Base-by-base conservation (phyloP, 2,888 invertebrate genomes). In the Rhagophthalmus giganteus region DNA sequence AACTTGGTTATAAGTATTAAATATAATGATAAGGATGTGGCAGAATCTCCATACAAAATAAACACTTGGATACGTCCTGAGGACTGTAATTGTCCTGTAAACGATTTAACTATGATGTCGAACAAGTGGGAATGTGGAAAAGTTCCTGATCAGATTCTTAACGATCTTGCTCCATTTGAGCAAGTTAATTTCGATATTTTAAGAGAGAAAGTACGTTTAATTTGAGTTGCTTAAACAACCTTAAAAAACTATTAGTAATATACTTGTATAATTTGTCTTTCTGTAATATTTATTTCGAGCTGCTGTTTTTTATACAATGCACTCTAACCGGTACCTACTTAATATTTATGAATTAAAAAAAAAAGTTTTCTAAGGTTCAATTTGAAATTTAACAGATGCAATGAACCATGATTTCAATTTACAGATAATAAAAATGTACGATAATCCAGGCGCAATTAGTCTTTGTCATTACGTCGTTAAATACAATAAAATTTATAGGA, bases 401-500 rank as follows among this genome's bases (percentile, higher is more conserved):
- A n/a, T n/a, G n/a, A n/a, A n/a, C n/a, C n/a, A n/a, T n/a, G n/a
- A n/a, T n/a, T n/a, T n/a, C n/a, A n/a, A n/a, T n/a, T 5, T 42
- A 5, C 51, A 74, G 73, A 54, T 74, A 24, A 70, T 90, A 35
- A 72, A 84, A 59, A 81, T 81, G 57, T 94, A 87, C 70, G 81
- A 91, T 71, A 84, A 83, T 56, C 88, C 90, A 1, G 85, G 87
- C 52, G 86, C 89, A 53, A 81, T 90, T 56, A 94, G 94, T 65
- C 80, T 95, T 65, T 95, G 95, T 69, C 91, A 95, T 73, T 97
- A 96, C 76, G 81, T 88, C 5, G 77, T 96, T 5, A 87, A 90
- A 72, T 74, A 85, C 59, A 96, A 95, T 74, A 74, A 86, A 78
- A 77, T 96, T 60, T 87, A 89, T 73, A 81, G 95, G 62, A 84